Conservation (phyloP, 2,888 invertebrate genomes). For the Mythimna lalbum region DNA sequence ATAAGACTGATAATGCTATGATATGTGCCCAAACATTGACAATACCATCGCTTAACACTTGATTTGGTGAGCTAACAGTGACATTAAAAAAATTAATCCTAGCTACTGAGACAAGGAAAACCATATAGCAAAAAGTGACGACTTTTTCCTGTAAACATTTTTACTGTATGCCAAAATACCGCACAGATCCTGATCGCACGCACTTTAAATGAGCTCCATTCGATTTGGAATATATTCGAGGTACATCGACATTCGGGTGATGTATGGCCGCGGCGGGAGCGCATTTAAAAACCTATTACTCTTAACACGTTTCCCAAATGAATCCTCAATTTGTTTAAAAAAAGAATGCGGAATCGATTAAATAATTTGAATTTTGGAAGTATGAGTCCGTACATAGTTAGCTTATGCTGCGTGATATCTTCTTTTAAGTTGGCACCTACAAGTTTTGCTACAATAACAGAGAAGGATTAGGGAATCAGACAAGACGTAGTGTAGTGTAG, state of each 20-base stretch:
- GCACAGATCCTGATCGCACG: not conserved
- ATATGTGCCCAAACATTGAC: too few species aligned
- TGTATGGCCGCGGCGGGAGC: slow-evolving; percentile 73
- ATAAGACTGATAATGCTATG: too few species aligned
- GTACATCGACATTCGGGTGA: slow-evolving; percentile 70
- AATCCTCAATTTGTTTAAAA: slow-evolving; percentile 78
- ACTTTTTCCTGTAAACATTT: not conserved
- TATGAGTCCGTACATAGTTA: slow-evolving; percentile 23
- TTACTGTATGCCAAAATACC: not conserved
- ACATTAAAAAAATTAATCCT: too few species aligned
- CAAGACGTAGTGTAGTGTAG: not conserved
- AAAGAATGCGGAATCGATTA: slow-evolving; percentile 72
- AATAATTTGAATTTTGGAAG: slow-evolving; percentile 67
- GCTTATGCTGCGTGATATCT: slow-evolving; percentile 18
- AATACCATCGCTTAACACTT: too few species aligned
- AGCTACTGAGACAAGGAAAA: not conserved
- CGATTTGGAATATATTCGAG: slow-evolving; percentile 56
- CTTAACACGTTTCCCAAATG: slow-evolving; percentile 74
- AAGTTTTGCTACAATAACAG: not conserved
- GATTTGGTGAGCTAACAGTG: too few species aligned
- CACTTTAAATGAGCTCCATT: slow-evolving; percentile 26
- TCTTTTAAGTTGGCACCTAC: not conserved
- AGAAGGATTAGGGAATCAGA: not conserved
- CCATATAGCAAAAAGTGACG: not conserved
- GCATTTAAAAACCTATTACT: slow-evolving; percentile 86